A percentile compares a stretch with the other conserved stretches of the same genome.
Evolutionary conservation across 2,888 invertebrate genomes (phyloP).

Genomic region (Caenorhabditis afra): DNA sequence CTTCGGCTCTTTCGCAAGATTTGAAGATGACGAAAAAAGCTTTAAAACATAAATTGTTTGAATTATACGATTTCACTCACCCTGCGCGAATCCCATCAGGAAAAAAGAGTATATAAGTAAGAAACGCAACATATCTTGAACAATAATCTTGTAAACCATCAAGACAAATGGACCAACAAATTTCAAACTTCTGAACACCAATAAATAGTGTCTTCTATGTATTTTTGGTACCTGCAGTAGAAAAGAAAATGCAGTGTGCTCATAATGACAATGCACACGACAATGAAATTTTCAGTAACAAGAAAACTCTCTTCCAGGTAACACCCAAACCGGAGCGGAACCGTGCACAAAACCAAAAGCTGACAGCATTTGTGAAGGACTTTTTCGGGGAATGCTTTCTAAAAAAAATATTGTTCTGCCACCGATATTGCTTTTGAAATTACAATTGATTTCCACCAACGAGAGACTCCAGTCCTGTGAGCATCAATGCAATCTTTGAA

Average conservation of each 20-base stretch:
- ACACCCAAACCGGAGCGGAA: conserved; percentile 86
- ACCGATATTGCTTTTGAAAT: neutral
- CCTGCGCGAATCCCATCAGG: conserved; percentile 96
- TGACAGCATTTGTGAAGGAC: conserved; percentile 96
- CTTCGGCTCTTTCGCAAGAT: conserved; percentile 83
- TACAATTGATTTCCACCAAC: conserved; percentile 72
- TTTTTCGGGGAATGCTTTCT: conserved; percentile 91
- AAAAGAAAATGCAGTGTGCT: conserved; percentile 73
- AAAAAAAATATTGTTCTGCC: conserved; percentile 70
- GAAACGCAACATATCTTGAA: conserved; percentile 94
- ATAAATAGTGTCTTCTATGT: no score
- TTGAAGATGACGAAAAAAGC: conserved; percentile 91
- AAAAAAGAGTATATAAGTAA: conserved; percentile 96
- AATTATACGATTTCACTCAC: conserved; percentile 79
- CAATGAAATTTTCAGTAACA: conserved; percentile 70
- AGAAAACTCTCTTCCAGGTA: conserved; percentile 62
- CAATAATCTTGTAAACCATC: conserved; percentile 98
- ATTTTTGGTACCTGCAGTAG: conserved; percentile 65
- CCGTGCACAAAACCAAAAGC: conserved; percentile 89
- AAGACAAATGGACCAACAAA: conserved; percentile 99
- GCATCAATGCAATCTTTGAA: conserved; percentile 68
- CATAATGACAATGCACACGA: conserved; percentile 68
- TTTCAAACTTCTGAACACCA: conserved; percentile 89
- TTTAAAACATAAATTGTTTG: no score
- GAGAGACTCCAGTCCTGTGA: conserved; percentile 65